Evolutionary conservation across 1,140 invertebrate genomes (phyloP).

Genomic region (Adelges cooleyi): DNA sequence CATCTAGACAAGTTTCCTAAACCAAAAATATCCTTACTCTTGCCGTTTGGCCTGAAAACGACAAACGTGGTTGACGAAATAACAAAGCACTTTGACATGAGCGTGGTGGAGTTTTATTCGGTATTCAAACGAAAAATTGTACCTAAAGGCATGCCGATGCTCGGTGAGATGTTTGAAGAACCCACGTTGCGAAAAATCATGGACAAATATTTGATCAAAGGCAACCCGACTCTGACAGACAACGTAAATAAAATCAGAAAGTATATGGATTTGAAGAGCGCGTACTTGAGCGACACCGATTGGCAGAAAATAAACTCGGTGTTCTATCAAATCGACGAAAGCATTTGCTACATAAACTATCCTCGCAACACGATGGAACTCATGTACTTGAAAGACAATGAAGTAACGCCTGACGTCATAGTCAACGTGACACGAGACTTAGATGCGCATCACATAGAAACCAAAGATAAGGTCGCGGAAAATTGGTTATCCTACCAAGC

Average conservation of each 20-base stretch:
- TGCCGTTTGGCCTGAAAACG: neutral
- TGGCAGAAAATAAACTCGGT: neutral
- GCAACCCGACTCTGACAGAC: neutral
- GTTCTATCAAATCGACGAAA: neutral
- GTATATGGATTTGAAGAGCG: neutral
- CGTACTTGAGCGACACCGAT: neutral
- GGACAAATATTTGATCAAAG: neutral
- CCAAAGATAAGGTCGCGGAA: neutral
- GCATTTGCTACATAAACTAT: neutral
- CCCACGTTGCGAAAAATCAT: neutral
- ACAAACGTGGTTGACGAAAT: neutral
- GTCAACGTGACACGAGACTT: neutral
- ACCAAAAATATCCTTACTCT: neutral
- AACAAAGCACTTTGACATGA: neutral
- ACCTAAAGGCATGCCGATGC: neutral
- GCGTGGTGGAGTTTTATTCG: neutral
- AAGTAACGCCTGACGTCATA: neutral
- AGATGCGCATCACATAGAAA: too few relatives aligned
- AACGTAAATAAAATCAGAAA: neutral
- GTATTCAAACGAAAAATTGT: neutral
- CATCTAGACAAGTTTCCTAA: neutral
- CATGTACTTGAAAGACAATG: neutral
- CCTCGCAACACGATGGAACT: neutral
- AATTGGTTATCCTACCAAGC: conserved; percentile 4
- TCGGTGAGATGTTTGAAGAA: conserved; percentile 10